A percentile compares a stretch with the other conserved stretches of the same genome.
Conservation (phyloP, 2,797 vertebrate genomes). For the Podarcis siculus region DNA sequence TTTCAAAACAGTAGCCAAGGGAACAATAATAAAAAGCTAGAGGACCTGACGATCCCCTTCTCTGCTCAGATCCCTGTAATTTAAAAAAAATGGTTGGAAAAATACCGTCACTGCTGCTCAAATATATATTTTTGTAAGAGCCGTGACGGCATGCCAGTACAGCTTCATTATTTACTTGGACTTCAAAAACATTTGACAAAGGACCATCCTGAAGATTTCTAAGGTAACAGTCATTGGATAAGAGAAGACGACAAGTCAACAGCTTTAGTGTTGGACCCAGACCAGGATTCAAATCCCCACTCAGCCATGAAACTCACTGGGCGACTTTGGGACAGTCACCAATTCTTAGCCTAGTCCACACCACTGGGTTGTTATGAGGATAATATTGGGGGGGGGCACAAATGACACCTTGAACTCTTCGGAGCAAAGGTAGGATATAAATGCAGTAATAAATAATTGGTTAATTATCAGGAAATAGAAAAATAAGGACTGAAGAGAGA, state of each 20-base stretch:
- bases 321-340: no score
- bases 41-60: background rate
- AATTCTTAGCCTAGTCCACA: no score
- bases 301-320: no score
- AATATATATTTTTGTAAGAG: background rate
- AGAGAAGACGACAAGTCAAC: background rate
- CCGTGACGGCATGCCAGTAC: background rate
- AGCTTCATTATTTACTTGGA: background rate
- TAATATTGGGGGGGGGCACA: no score
- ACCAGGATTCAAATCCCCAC: no score
- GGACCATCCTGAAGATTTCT: background rate
- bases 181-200: background rate
- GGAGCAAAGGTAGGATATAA: no score
- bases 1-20: background rate
- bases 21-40: background rate
- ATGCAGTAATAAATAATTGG: no score
- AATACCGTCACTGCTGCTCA: background rate
- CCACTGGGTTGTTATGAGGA: no score
- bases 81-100: background rate
- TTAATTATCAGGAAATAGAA: no score
- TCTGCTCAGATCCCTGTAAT: background rate
- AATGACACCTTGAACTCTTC: no score
- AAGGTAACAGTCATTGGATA: background rate
- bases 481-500: no score
- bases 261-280: background rate